These are phyloP conservation scores for Chrysocyon brachyurus DNA, from an alignment of 2,797 vertebrate genomes.

Conservation along the genomic window DNA sequence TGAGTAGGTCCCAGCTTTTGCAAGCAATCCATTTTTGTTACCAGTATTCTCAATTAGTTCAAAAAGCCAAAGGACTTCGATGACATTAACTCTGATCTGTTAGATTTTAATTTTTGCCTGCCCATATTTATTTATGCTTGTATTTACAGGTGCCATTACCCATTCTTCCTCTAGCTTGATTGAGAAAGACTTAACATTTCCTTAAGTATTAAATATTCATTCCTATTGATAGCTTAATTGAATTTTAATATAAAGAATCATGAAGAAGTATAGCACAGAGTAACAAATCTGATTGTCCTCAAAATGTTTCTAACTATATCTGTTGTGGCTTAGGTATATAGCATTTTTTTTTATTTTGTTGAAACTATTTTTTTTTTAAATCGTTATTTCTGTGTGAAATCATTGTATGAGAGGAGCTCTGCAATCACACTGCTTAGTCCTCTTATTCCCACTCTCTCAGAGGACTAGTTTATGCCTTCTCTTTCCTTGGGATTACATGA, in stretches of 20 bases:
- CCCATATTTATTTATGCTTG: constrained; percentile 12
- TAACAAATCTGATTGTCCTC: background rate
- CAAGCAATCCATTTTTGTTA: constrained; percentile 80
- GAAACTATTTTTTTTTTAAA: background rate
- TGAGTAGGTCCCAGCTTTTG: constrained; percentile 80
- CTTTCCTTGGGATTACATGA: background rate
- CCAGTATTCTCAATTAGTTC: constrained; percentile 69
- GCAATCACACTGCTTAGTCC: background rate
- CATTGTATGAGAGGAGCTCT: background rate
- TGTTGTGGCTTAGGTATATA: background rate
- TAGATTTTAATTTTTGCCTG: constrained; percentile 69
- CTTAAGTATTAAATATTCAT: constrained; percentile 16
- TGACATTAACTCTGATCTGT: constrained; percentile 37
- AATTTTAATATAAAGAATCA: background rate
- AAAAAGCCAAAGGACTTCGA: constrained; percentile 61
- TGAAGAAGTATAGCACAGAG: background rate
- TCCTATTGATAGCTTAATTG: background rate
- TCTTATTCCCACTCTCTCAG: background rate
- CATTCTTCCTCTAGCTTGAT: background rate
- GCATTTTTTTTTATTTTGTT: background rate
- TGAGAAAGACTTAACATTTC: background rate
- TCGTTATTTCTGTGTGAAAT: constrained; percentile 18
- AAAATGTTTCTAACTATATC: background rate
- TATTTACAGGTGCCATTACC: background rate
- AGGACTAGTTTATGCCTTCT: background rate